Base-by-base conservation (phyloP, 2,888 invertebrate genomes). In the Labia minor region DNA sequence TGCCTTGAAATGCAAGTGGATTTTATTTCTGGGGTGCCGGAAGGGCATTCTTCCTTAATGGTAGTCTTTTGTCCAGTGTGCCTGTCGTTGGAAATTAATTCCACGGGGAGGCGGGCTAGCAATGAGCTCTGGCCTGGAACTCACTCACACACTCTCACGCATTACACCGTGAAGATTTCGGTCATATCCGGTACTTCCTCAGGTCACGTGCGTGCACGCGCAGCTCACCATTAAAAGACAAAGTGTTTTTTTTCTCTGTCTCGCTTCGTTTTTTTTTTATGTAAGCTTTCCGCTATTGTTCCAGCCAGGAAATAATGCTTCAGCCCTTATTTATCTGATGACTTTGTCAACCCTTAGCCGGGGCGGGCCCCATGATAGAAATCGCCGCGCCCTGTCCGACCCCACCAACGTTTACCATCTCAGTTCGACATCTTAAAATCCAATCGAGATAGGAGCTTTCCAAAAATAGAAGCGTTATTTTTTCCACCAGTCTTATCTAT, bases 161-260 rank as follows among this genome's bases (percentile, higher is more conserved):
- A 49, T 16, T 3, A 26, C n/a, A 49, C 49, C 49, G 49, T 49
- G 49, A 49, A 49, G 49, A 49, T 49, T 49, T 49, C 49, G 49
- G 49, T 49, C 49, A 49, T 49, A 49, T 49, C 49, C 49, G 49
- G 49, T 49, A 49, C 49, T 49, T 49, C 49, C 49, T 49, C 49
- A 49, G 49, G 49, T 49, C 49, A 49, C 49, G 49, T 49, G 49
- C 49, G 49, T 49, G 49, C 49, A 49, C 49, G 49, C 49, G 49
- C 49, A 49, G 26, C 49, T 11, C 49, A 49, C 49, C n/a, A 49
- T 49, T 49, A 49, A 11, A 49, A 49, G 49, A 49, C 49, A 49
- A 49, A 49, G 49, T 49, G 49, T 49, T 49, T 49, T 49, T 49
- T 49, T 14, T 49, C 49, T 49, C 49, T 33, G 6, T 33, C 33